Base-by-base conservation (phyloP, 2,113 vertebrate genomes). In the Salminus brasiliensis region DNA sequence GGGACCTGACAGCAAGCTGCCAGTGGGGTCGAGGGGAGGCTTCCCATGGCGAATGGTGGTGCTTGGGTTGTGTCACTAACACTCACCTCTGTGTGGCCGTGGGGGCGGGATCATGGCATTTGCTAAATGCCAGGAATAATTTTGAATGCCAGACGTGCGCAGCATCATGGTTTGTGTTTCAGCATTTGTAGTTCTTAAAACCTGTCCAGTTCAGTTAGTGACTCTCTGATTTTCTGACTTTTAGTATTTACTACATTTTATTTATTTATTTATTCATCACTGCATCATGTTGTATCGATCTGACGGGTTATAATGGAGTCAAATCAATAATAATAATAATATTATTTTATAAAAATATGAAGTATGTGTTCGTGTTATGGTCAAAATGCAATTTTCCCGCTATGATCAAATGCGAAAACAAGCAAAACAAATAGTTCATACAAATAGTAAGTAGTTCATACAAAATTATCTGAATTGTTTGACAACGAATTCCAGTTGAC, bases 61-160 rank as follows among this genome's bases (percentile, higher is more conserved):
- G 79, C 25, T 13, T 18, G 63, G 75, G 76, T 79, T 59, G 52
- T 52, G 80, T 52, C 74, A 34, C 77, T 85, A 45, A 36, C 43
- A 43, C 65, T 83, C 65, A 74, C 83, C 71, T 47, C 47, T 16
- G 27, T 29, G 3, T 39, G 32, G 41, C 73, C 32, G 30, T 47
- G 52, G 53, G 53, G 80, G 36, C 6, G 47, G 77, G 79, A 71
- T 66, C 76, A 32, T 55, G 71, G 41, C 72, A 32, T 75, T 72
- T 78, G 39, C n/a, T 76, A 76, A 85, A 82, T 73, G 77, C 77
- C 77, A 75, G 66, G 73, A 76, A 80, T 29, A 30, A 43, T 55
- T 53, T 5, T 27, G 59, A 55, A 66, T 53, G 25, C 72, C 66
- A 53, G 57, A 53, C 47, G 29, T 32, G 68, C 4, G 0, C 15